phyloP scores from a whole-genome alignment of 1,140 invertebrate genomes.

The Caenorhabditis latens region DNA sequence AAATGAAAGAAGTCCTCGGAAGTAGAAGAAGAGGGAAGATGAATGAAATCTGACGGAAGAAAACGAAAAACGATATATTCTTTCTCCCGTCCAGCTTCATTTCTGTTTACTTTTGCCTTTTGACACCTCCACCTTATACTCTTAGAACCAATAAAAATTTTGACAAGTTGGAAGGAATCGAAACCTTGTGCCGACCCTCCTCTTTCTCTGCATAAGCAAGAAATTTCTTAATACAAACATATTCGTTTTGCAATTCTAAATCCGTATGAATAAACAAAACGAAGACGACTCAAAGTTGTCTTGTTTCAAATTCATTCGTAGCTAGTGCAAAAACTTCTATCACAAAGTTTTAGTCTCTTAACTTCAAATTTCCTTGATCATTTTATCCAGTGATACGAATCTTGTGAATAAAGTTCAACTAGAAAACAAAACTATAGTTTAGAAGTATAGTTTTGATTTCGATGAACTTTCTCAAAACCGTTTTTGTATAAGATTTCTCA shows the following conservation, averaged over 20 bases:
- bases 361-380: too few species aligned
- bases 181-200: background rate
- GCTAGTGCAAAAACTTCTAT: background rate
- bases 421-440: too few species aligned
- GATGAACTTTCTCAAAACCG: background rate
- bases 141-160: conserved; percentile 44
- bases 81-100: background rate
- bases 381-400: too few species aligned
- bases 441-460: background rate
- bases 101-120: conserved; percentile 55
- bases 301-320: background rate
- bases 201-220: background rate
- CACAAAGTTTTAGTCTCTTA: too few species aligned
- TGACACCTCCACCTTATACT: conserved; percentile 29
- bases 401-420: too few species aligned
- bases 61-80: conserved; percentile 20
- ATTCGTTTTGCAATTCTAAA: conserved; percentile 41
- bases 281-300: conserved; percentile 11
- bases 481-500: background rate
- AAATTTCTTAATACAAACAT: conserved; percentile 39
- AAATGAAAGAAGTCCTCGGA: conserved; percentile 16
- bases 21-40: background rate
- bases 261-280: conserved; percentile 48
- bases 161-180: conserved; percentile 43
- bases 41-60: background rate